These are phyloP conservation scores for Eristalis intricaria DNA, from an alignment of 2,888 invertebrate genomes.

Conservation along the genomic window DNA sequence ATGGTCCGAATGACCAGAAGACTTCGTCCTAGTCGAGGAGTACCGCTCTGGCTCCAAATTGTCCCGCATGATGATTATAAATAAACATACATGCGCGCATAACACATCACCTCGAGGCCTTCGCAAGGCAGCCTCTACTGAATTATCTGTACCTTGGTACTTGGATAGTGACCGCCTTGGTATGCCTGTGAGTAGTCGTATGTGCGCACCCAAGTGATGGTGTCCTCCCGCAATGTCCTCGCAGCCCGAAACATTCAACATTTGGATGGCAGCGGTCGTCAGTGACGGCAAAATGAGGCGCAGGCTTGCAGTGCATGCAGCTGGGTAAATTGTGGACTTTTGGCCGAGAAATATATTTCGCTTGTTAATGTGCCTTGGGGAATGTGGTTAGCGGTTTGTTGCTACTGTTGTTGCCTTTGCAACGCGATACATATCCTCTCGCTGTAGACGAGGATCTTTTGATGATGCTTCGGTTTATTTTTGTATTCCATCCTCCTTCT, in stretches of 20 bases:
- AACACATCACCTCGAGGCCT: slow-evolving; percentile 36
- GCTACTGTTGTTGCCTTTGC: slow-evolving; percentile 54
- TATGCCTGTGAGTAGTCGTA: not conserved
- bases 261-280: slow-evolving; percentile 19
- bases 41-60: slow-evolving; percentile 23
- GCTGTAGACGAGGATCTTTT: slow-evolving; percentile 38
- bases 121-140: slow-evolving; percentile 31
- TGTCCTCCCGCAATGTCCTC: slow-evolving; percentile 29
- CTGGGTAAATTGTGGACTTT: slow-evolving; percentile 60
- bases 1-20: slow-evolving; percentile 5
- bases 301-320: slow-evolving; percentile 42
- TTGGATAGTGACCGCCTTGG: slow-evolving; percentile 19
- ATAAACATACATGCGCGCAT: slow-evolving; percentile 21
- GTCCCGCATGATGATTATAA: slow-evolving; percentile 53
- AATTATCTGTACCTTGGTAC: slow-evolving; percentile 40
- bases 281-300: slow-evolving; percentile 39
- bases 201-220: slow-evolving; percentile 16
- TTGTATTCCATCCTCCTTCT: not conserved
- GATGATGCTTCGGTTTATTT: slow-evolving; percentile 37
- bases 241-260: slow-evolving; percentile 25
- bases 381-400: slow-evolving; percentile 68
- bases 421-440: slow-evolving; percentile 41
- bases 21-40: slow-evolving; percentile 2
- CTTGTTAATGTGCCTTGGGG: slow-evolving; percentile 70
- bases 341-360: slow-evolving; percentile 66